phyloP scores from a whole-genome alignment of 2,113 vertebrate species.

The Papio anubis region DNA sequence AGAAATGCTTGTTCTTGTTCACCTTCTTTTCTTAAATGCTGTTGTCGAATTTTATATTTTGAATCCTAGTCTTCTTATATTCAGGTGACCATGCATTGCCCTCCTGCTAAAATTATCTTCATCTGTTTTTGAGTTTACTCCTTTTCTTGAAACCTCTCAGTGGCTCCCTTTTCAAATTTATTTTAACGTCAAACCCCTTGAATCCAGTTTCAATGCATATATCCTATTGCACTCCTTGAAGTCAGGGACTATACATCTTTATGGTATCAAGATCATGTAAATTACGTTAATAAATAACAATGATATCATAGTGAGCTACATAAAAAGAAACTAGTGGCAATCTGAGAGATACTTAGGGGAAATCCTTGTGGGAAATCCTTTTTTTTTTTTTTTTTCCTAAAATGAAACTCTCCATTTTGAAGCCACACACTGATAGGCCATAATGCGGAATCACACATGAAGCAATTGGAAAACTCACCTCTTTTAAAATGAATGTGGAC shows the following conservation, averaged over 20 bases:
- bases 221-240: constrained; percentile 12
- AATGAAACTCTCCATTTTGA: constrained; percentile 43
- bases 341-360: neutral
- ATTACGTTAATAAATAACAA: constrained; percentile 48
- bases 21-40: neutral
- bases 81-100: neutral
- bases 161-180: constrained; percentile 39
- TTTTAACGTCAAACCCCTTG: neutral
- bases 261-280: constrained; percentile 10
- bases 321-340: constrained; percentile 14
- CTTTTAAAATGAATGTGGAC: constrained; percentile 22
- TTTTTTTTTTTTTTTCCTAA: neutral
- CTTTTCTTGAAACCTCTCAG: neutral
- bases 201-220: constrained; percentile 30
- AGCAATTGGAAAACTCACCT: constrained; percentile 34
- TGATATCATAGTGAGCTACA: constrained; percentile 10
- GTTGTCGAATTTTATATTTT: constrained; percentile 3
- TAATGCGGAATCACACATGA: neutral
- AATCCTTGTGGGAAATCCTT: neutral
- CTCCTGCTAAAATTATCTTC: neutral
- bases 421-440: neutral
- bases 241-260: neutral
- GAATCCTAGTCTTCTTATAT: neutral
- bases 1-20: neutral
- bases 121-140: neutral